Conservation (phyloP, 2,797 vertebrate species). For the Halcyon smyrnensis region DNA sequence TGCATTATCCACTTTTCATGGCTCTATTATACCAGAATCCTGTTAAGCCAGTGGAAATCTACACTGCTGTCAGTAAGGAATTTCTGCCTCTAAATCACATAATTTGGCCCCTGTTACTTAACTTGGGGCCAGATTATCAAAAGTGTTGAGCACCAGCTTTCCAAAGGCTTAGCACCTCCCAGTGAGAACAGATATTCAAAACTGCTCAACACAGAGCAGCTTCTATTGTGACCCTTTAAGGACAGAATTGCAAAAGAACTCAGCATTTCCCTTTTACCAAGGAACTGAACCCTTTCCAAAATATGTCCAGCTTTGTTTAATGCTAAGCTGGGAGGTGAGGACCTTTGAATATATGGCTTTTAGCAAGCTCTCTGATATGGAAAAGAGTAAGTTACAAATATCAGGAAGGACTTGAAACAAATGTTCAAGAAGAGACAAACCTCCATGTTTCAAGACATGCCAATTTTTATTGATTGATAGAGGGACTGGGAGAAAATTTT, state of each 20-base stretch:
- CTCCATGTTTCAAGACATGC: neutral
- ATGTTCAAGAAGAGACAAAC: neutral
- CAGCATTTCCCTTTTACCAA: constrained; percentile 8
- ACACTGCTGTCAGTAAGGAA: constrained; percentile 13
- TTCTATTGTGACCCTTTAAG: constrained; percentile 51
- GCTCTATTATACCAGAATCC: constrained; percentile 48
- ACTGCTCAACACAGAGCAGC: neutral
- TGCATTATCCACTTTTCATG: constrained; percentile 39
- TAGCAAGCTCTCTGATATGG: neutral
- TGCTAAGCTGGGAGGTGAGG: neutral
- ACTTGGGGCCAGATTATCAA: constrained; percentile 20
- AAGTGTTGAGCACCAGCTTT: constrained; percentile 19
- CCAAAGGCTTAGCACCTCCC: constrained; percentile 31
- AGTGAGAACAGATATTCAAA: constrained; percentile 23
- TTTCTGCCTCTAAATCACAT: constrained; percentile 34
- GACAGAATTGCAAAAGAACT: constrained; percentile 10
- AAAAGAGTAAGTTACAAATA: neutral
- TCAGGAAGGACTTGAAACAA: neutral
- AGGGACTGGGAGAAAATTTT: neutral
- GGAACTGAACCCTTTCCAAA: constrained; percentile 10
- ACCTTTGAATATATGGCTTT: neutral
- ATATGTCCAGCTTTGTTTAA: neutral
- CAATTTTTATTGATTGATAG: constrained; percentile 27
- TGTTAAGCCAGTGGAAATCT: constrained; percentile 33
- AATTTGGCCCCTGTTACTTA: constrained; percentile 45